phyloP scores from a whole-genome alignment of 2,888 invertebrate species.

The Cephus pygmeus region DNA sequence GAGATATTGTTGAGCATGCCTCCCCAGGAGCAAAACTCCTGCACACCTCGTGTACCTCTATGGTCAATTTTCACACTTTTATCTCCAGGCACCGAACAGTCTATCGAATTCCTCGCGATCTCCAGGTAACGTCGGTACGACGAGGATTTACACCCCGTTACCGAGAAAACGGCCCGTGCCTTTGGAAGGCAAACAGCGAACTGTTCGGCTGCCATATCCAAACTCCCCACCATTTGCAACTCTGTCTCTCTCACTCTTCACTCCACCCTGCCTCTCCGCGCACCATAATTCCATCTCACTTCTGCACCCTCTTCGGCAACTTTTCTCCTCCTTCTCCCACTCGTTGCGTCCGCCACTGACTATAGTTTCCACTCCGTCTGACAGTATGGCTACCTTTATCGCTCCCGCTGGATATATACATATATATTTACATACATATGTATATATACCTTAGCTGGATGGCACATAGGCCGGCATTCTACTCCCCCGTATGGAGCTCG shows the following conservation, averaged over 20 bases:
- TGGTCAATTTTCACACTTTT: conserved; percentile 43
- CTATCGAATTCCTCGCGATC: conserved; percentile 7
- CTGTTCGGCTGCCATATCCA: conserved; percentile 64
- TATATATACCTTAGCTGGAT: neutral
- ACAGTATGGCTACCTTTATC: neutral
- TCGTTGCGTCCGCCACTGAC: neutral
- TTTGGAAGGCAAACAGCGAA: conserved; percentile 63
- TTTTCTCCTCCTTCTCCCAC: neutral
- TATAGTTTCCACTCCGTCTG: neutral
- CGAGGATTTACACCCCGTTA: conserved; percentile 16
- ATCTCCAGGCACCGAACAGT: conserved; percentile 18
- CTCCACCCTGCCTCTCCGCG: conserved; percentile 13
- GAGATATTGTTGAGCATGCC: conserved; percentile 66
- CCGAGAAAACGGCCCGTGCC: conserved; percentile 57
- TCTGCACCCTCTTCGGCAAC: neutral
- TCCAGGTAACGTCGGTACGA: conserved; percentile 17
- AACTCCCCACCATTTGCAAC: conserved; percentile 49
- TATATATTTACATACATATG: neutral
- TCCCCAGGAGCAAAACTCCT: conserved; percentile 60
- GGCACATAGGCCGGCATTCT: neutral
- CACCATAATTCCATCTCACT: neutral
- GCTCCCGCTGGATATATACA: neutral
- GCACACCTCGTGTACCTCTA: conserved; percentile 42
- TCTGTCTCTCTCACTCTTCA: conserved; percentile 26
- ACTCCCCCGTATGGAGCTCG: conserved; percentile 24